A percentile compares a stretch with the other conserved stretches of the same genome.
phyloP scores from a whole-genome alignment of 2,113 vertebrate genomes.

The Amazona guildingii region DNA sequence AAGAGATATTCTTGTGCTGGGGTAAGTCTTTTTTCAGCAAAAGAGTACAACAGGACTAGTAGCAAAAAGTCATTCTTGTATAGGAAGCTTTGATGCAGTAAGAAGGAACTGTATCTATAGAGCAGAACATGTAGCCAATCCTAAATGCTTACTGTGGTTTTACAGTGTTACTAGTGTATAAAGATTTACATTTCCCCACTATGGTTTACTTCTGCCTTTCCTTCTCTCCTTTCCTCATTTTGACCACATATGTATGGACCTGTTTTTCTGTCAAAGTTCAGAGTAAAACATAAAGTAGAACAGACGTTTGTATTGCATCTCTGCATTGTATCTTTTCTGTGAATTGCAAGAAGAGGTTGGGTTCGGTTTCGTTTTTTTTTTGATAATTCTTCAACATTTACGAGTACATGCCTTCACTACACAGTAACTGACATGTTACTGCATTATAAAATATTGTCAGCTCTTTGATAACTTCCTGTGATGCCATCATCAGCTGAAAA shows the following conservation, averaged over 20 bases:
- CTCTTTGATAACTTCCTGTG: conserved; percentile 36
- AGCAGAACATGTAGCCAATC: neutral
- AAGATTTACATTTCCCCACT: neutral
- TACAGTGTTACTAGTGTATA: neutral
- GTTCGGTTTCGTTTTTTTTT: neutral
- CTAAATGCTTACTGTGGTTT: neutral
- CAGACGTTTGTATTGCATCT: neutral
- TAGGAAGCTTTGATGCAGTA: neutral
- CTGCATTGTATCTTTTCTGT: neutral
- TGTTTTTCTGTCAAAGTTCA: neutral
- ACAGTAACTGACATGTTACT: neutral
- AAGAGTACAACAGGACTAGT: neutral
- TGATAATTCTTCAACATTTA: conserved; percentile 33
- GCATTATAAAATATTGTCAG: conserved; percentile 34
- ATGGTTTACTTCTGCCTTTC: neutral
- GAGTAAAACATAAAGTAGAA: conserved; percentile 9
- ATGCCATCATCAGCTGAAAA: conserved; percentile 43
- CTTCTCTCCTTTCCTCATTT: neutral
- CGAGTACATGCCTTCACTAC: conserved; percentile 3
- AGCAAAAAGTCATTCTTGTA: neutral
- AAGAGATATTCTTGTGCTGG: neutral
- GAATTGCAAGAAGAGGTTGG: neutral
- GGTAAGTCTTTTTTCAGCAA: neutral
- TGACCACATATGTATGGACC: neutral
- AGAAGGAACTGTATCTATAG: neutral